These are phyloP conservation scores for Coremacera marginata DNA, from an alignment of 2,888 invertebrate genomes.

Conservation along the genomic window DNA sequence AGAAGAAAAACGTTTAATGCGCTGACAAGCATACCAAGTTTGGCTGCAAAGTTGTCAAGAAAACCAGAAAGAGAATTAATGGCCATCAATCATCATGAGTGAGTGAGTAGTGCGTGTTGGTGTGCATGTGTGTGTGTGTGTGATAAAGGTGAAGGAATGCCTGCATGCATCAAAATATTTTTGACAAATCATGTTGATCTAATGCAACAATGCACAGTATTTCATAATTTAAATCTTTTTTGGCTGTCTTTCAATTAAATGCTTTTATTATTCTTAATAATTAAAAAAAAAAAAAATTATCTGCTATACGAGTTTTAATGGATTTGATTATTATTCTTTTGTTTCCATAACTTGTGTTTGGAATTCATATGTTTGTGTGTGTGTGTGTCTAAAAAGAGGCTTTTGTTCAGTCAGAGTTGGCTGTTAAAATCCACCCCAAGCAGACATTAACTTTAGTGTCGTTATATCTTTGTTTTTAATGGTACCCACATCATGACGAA, in stretches of 20 bases:
- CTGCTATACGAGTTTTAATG: background rate
- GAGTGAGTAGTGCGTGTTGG: too few relatives aligned
- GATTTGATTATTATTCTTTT: slow-evolving; percentile 2
- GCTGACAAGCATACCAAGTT: slow-evolving; percentile 14
- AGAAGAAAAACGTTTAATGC: background rate
- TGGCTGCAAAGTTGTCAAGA: background rate
- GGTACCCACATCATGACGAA: slow-evolving; percentile 20
- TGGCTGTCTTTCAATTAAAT: slow-evolving; percentile 36
- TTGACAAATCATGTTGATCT: slow-evolving; percentile 33
- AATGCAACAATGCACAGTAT: slow-evolving; percentile 29
- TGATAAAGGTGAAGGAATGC: too few relatives aligned
- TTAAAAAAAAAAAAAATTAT: background rate
- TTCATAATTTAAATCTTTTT: slow-evolving; percentile 28
- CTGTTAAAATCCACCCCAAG: background rate
- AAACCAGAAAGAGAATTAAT: slow-evolving; percentile 24
- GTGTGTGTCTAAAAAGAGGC: background rate
- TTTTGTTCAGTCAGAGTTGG: background rate
- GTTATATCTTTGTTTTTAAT: too few relatives aligned
- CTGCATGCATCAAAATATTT: background rate
- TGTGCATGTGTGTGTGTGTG: too few relatives aligned
- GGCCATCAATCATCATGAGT: slow-evolving; percentile 9
- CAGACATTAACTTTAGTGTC: background rate
- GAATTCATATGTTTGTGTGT: background rate
- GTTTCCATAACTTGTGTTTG: background rate
- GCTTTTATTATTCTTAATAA: slow-evolving; percentile 20